phyloP scores from a whole-genome alignment of 2,888 invertebrate genomes.

The Drosophila anomalata region DNA sequence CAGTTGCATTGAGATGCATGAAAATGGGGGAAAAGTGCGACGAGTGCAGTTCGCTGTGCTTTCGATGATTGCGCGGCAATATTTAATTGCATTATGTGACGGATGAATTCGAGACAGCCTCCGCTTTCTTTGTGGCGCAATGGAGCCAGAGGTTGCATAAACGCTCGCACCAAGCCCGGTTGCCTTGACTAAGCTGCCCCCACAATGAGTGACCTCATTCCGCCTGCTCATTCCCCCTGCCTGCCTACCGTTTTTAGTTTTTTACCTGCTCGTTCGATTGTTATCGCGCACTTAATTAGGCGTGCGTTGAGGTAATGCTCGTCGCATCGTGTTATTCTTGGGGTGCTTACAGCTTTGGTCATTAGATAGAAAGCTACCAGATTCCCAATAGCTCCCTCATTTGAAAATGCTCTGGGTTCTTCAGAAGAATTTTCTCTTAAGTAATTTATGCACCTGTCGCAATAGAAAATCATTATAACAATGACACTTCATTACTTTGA shows the following conservation, averaged over 20 bases:
- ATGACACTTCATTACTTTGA: slow-evolving; percentile 74
- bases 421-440: slow-evolving; percentile 35
- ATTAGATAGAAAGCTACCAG: slow-evolving; percentile 66
- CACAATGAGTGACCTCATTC: slow-evolving; percentile 65
- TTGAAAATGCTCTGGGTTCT: neutral
- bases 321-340: slow-evolving; percentile 25
- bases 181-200: slow-evolving; percentile 30
- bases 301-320: slow-evolving; percentile 65
- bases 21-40: slow-evolving; percentile 65
- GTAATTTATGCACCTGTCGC: slow-evolving; percentile 60
- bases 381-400: slow-evolving; percentile 5
- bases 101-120: slow-evolving; percentile 54
- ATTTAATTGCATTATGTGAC: slow-evolving; percentile 65
- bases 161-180: slow-evolving; percentile 12
- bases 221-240: neutral
- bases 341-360: slow-evolving; percentile 53
- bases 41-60: slow-evolving; percentile 68
- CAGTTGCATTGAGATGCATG: slow-evolving; percentile 53
- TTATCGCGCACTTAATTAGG: slow-evolving; percentile 72
- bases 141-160: slow-evolving; percentile 46
- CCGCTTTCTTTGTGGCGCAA: slow-evolving; percentile 59
- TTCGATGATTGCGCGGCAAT: slow-evolving; percentile 57
- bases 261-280: slow-evolving; percentile 38
- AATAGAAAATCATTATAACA: slow-evolving; percentile 57
- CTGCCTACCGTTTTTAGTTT: slow-evolving; percentile 10